Conservation (phyloP, 1,140 invertebrate species). For the Danaus plexippus region DNA sequence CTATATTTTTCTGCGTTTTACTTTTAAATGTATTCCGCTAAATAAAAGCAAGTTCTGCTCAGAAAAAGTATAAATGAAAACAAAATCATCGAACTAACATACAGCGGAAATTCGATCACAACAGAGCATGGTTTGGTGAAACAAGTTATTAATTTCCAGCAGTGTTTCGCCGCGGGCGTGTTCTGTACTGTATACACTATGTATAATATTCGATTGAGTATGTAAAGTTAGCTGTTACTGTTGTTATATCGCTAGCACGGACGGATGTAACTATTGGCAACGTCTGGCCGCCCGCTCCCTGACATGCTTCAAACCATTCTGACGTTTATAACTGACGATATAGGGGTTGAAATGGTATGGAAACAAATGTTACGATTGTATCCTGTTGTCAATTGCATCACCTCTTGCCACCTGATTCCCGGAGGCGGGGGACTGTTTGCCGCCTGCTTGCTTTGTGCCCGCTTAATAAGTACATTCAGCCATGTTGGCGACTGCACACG, state of each 20-base stretch:
- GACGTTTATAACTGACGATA: constrained; percentile 26
- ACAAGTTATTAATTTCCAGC: constrained; percentile 18
- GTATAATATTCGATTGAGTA: constrained; percentile 32
- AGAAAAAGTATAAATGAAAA: no score
- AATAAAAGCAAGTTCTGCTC: no score
- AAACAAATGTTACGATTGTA: constrained; percentile 30
- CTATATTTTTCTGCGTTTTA: no score
- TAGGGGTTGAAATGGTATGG: constrained; percentile 35
- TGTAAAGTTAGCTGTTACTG: constrained; percentile 26
- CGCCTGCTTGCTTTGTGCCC: constrained; percentile 49
- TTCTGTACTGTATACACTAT: constrained; percentile 9
- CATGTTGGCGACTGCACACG: constrained; percentile 41
- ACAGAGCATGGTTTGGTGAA: constrained; percentile 1
- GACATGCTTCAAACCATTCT: constrained; percentile 25
- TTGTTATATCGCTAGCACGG: constrained; percentile 34
- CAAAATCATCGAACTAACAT: no score
- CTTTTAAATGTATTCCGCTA: no score
- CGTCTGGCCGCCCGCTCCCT: constrained; percentile 25
- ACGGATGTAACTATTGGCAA: constrained; percentile 62
- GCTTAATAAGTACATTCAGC: constrained; percentile 42
- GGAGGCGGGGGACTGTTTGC: constrained; percentile 36
- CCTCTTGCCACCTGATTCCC: constrained; percentile 53
- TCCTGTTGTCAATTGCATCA: constrained; percentile 48
- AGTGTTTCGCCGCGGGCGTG: constrained; percentile 17
- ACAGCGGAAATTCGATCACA: no score